These are phyloP conservation scores for Etheostoma perlongum DNA, from an alignment of 2,797 vertebrate genomes.

Conservation along the genomic window DNA sequence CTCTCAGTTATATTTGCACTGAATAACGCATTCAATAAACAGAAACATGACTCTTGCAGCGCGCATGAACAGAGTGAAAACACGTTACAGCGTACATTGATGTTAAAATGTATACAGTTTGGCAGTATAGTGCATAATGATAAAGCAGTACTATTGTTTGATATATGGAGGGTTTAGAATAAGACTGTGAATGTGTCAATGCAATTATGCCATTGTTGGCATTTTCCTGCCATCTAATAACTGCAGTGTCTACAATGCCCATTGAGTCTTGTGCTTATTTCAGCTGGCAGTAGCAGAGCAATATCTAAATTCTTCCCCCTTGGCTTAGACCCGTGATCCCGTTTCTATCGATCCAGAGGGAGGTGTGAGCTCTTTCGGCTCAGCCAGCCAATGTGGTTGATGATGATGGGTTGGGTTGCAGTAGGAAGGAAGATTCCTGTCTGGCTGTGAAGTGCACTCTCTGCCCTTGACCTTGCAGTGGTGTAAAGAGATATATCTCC, in stretches of 20 bases:
- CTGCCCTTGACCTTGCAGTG: conserved; percentile 69
- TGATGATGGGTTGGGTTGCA: conserved; percentile 28
- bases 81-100: too few species aligned
- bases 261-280: conserved; percentile 19
- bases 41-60: too few species aligned
- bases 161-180: not conserved
- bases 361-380: conserved; percentile 45
- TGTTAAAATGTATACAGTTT: too few species aligned
- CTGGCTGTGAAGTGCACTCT: conserved; percentile 41
- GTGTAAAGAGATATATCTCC: conserved; percentile 43
- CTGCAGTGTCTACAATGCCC: not conserved
- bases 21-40: too few species aligned
- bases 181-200: conserved; percentile 16
- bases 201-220: conserved; percentile 30
- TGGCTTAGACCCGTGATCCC: conserved; percentile 40
- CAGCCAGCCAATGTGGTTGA: conserved; percentile 36
- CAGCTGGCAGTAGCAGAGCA: conserved; percentile 10
- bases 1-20: too few species aligned
- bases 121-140: not conserved
- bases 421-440: conserved; percentile 35
- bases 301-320: conserved; percentile 19
- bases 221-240: conserved; percentile 21
- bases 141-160: not conserved
- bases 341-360: conserved; percentile 67
- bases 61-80: too few species aligned